These are phyloP conservation scores for Entomobrya proxima DNA, from an alignment of 2,888 invertebrate species.

Conservation along the genomic window DNA sequence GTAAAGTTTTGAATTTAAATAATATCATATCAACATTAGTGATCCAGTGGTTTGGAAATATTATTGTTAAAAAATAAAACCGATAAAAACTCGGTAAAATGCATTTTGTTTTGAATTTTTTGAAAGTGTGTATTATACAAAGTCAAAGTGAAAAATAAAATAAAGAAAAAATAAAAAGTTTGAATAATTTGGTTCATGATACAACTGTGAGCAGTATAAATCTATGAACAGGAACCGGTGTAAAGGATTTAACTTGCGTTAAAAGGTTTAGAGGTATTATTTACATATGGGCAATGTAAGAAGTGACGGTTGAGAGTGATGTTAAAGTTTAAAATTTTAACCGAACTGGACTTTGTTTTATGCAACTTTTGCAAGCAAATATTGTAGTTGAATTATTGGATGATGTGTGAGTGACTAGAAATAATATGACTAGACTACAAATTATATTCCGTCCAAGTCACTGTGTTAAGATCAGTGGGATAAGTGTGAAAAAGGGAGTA, in stretches of 20 bases:
- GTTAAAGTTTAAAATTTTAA: not conserved
- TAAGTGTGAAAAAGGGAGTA: not conserved
- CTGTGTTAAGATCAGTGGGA: not conserved
- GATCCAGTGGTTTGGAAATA: no score
- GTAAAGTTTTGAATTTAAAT: no score
- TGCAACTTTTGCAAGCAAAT: not conserved
- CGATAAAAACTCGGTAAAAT: no score
- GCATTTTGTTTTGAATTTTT: no score
- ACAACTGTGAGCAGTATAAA: no score
- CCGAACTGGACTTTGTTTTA: not conserved
- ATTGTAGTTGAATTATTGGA: not conserved
- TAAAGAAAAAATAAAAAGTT: no score
- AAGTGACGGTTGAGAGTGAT: not conserved
- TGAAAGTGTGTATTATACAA: no score
- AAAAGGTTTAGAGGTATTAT: not conserved
- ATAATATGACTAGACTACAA: constrained; percentile 51
- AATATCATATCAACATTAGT: no score
- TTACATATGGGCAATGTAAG: not conserved
- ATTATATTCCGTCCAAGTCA: constrained; percentile 17
- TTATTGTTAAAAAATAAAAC: no score
- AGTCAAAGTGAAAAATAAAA: no score
- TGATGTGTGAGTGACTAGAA: constrained; percentile 24
- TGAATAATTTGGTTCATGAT: no score
- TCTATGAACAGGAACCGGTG: not conserved
- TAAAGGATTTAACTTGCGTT: not conserved